These are phyloP conservation scores for Rhinolophus sinicus DNA, from an alignment of 2,113 vertebrate species.

Conservation along the genomic window DNA sequence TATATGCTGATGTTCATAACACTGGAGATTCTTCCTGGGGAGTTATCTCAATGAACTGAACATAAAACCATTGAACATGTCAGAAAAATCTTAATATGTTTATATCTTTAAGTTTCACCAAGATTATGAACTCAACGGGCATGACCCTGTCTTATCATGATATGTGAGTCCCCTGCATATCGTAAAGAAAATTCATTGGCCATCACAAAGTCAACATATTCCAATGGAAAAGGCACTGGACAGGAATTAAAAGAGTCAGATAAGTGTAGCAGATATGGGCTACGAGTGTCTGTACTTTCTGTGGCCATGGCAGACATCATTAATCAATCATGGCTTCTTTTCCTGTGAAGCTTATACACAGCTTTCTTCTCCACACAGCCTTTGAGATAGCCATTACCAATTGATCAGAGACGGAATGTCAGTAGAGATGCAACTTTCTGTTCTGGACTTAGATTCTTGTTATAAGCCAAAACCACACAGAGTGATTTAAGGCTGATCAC, in stretches of 20 bases:
- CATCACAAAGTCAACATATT: not conserved
- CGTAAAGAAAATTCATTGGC: not conserved
- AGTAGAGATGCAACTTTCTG: constrained; percentile 41
- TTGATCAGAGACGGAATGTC: not conserved
- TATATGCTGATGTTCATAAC: not conserved
- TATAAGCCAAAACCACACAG: constrained; percentile 31
- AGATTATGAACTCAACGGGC: not conserved
- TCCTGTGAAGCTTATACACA: not conserved
- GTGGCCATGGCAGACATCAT: not conserved
- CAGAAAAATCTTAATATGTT: constrained; percentile 21
- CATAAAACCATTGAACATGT: not conserved
- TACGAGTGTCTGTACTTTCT: not conserved
- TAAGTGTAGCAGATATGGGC: not conserved
- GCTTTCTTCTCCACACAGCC: not conserved
- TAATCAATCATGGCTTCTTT: not conserved
- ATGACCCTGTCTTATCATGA: not conserved
- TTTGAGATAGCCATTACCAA: not conserved
- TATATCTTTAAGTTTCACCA: constrained; percentile 24
- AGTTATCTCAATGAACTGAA: not conserved
- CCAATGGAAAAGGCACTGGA: not conserved
- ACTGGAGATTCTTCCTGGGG: constrained; percentile 14
- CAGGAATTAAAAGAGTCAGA: not conserved
- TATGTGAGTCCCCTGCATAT: not conserved
- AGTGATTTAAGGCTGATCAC: constrained; percentile 44
- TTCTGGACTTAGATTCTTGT: constrained; percentile 22